Evolutionary conservation across 2,113 vertebrate species (phyloP).

Genomic region (Tenebrosternarchus preto): DNA sequence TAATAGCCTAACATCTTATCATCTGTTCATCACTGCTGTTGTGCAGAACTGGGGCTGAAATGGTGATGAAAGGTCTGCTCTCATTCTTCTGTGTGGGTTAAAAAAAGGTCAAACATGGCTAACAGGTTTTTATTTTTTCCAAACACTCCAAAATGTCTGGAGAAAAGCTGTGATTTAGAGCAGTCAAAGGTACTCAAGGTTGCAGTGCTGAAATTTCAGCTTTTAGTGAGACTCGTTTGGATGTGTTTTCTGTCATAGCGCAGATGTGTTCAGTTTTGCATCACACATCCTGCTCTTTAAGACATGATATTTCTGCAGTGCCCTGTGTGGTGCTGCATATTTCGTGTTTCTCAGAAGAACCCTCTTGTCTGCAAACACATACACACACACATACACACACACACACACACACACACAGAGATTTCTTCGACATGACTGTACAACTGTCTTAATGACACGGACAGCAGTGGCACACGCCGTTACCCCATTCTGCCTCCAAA

Average conservation of each 20-base stretch:
- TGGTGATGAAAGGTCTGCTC: conserved; percentile 17
- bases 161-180: conserved; percentile 8
- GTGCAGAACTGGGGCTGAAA: conserved; percentile 14
- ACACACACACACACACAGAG: conserved; percentile 19
- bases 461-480: conserved; percentile 29
- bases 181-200: neutral
- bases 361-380: conserved; percentile 23
- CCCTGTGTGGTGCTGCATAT: neutral
- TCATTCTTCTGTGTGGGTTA: conserved; percentile 10
- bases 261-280: conserved; percentile 1
- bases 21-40: conserved; percentile 30
- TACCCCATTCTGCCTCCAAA: conserved; percentile 46
- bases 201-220: neutral
- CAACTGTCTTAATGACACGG: conserved; percentile 45
- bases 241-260: conserved; percentile 1
- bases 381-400: conserved; percentile 11
- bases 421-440: conserved; percentile 27
- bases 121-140: conserved; percentile 24
- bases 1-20: conserved; percentile 31
- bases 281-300: neutral
- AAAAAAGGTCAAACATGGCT: conserved; percentile 5
- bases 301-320: neutral
- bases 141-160: neutral
- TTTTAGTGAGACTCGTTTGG: conserved; percentile 6
- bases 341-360: neutral